Evolutionary conservation across 2,797 vertebrate species (phyloP).

Genomic region (Betta splendens): DNA sequence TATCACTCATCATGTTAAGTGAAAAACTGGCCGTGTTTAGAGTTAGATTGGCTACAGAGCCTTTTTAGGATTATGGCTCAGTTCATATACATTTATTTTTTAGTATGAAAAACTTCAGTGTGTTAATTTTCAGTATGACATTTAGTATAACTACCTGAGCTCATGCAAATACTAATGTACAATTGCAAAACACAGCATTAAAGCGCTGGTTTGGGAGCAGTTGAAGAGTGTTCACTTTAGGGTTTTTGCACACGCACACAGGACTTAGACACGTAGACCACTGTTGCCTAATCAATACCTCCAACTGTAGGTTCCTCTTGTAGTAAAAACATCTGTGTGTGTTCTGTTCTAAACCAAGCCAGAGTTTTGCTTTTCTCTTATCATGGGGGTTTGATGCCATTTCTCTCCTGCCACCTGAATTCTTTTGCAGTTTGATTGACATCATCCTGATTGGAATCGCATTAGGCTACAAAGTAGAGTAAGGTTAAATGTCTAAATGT

Average conservation of each 20-base stretch:
- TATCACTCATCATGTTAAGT: too few species aligned
- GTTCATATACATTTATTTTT: too few species aligned
- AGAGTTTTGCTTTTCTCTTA: slow-evolving; percentile 15
- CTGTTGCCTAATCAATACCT: slow-evolving; percentile 41
- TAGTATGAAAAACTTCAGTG: too few species aligned
- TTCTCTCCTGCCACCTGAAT: not conserved
- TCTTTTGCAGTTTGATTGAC: too few species aligned
- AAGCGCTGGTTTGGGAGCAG: not conserved
- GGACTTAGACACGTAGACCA: not conserved
- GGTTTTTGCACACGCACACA: not conserved
- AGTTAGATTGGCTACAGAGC: too few species aligned
- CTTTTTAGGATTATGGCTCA: too few species aligned
- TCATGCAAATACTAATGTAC: not conserved
- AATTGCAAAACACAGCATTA: not conserved
- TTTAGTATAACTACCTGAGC: too few species aligned
- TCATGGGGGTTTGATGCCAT: slow-evolving; percentile 1
- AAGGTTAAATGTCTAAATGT: not conserved
- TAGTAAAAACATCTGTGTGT: slow-evolving; percentile 24
- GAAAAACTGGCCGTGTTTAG: too few species aligned
- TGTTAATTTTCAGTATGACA: too few species aligned
- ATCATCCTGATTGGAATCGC: not conserved
- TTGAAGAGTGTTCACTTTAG: not conserved
- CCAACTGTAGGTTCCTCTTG: slow-evolving; percentile 56
- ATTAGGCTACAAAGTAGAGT: not conserved
- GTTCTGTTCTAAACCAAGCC: slow-evolving; percentile 12